Conservation (phyloP, 2,888 invertebrate species). For the Timema podura region DNA sequence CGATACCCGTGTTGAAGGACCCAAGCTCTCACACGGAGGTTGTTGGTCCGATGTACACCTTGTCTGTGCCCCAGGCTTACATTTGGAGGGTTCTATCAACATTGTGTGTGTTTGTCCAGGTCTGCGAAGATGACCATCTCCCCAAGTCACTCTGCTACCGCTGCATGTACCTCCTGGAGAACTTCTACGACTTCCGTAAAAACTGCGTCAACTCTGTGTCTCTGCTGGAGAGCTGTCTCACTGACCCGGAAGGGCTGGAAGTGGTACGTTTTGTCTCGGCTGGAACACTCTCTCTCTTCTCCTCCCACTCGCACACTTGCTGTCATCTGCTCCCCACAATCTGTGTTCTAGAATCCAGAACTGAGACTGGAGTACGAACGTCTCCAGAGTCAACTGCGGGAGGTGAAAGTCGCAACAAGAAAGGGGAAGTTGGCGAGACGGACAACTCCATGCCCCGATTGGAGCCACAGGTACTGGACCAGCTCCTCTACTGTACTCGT, state of each 20-base stretch:
- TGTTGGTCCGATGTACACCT: too few relatives aligned
- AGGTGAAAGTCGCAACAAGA: background rate
- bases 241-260: slow-evolving; percentile 2
- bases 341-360: slow-evolving; percentile 15
- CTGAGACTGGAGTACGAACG: slow-evolving; percentile 16
- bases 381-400: slow-evolving; percentile 17
- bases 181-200: slow-evolving; percentile 49
- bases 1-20: too few relatives aligned
- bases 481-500: too few relatives aligned
- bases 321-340: background rate
- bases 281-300: too few relatives aligned
- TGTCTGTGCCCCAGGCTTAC: too few relatives aligned
- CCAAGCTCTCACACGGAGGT: too few relatives aligned
- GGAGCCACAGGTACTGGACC: slow-evolving; percentile 25
- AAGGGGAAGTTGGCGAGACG: slow-evolving; percentile 4
- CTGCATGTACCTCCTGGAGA: slow-evolving; percentile 50
- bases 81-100: too few relatives aligned
- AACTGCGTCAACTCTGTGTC: slow-evolving; percentile 46
- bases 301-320: too few relatives aligned
- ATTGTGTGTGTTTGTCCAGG: slow-evolving; percentile 38
- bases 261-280: slow-evolving; percentile 9
- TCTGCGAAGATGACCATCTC: slow-evolving; percentile 47
- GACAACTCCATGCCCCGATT: slow-evolving; percentile 26
- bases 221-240: slow-evolving; percentile 40
- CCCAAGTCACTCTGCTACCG: slow-evolving; percentile 52